phyloP scores from a whole-genome alignment of 2,888 invertebrate genomes.

The Sinopyrophorus schimmeli region DNA sequence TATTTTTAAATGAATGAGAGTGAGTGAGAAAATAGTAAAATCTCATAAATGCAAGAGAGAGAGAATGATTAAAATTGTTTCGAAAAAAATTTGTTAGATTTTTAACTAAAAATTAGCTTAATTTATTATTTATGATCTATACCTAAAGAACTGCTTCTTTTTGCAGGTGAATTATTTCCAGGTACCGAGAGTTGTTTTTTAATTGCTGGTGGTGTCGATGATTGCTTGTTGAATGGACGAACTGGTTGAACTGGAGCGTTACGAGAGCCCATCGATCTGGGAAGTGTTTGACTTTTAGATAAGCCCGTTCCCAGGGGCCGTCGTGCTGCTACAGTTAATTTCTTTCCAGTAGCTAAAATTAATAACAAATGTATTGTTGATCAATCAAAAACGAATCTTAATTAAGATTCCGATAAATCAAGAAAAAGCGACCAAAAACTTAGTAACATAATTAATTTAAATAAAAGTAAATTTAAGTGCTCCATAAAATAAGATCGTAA shows the following conservation, averaged over 20 bases:
- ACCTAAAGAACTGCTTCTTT: conserved; percentile 51
- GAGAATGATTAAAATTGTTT: too few species aligned
- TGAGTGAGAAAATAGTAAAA: too few species aligned
- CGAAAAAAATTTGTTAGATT: too few species aligned
- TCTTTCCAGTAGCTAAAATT: conserved; percentile 75
- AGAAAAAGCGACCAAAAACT: neutral
- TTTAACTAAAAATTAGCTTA: too few species aligned
- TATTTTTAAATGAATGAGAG: too few species aligned
- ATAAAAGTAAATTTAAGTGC: conserved; percentile 1
- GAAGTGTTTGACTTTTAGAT: conserved; percentile 84
- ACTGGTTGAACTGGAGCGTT: conserved; percentile 55
- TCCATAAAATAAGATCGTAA: conserved; percentile 17
- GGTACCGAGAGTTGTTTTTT: conserved; percentile 78
- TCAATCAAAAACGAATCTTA: neutral
- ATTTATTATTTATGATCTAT: neutral
- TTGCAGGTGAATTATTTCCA: conserved; percentile 62
- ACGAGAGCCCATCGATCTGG: conserved; percentile 77
- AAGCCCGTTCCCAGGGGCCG: conserved; percentile 66
- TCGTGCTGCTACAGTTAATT: conserved; percentile 74
- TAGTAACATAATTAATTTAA: too few species aligned
- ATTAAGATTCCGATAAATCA: neutral
- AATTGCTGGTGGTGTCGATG: conserved; percentile 84
- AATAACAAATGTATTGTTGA: neutral
- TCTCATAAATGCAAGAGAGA: too few species aligned
- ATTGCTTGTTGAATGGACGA: conserved; percentile 67